A percentile compares a stretch with the other conserved stretches of the same genome.
These are phyloP conservation scores for Graptemys geographica DNA, from an alignment of 2,797 vertebrate species.

Conservation along the genomic window DNA sequence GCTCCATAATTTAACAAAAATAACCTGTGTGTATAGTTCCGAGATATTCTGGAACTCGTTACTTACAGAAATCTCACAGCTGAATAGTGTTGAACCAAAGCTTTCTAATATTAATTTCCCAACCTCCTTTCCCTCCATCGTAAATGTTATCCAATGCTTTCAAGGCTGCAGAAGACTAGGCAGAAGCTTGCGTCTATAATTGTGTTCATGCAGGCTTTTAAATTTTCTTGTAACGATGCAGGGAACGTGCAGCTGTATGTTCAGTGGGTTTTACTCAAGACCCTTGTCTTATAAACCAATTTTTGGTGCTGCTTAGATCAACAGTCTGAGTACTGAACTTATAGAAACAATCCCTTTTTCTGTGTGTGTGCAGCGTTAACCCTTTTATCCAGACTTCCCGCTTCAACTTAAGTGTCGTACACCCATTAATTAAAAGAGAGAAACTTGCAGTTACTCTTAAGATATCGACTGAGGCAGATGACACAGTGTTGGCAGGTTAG, in stretches of 20 bases:
- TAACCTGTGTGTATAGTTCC: conserved; percentile 12
- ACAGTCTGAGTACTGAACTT: conserved; percentile 29
- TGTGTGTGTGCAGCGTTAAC: not conserved
- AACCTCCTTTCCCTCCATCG: conserved; percentile 43
- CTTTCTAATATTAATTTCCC: conserved; percentile 16
- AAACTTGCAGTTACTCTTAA: not conserved
- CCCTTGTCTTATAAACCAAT: conserved; percentile 26
- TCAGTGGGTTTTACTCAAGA: not conserved
- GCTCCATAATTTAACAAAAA: not conserved
- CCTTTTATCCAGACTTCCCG: conserved; percentile 15
- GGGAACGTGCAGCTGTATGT: conserved; percentile 17
- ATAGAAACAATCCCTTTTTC: conserved; percentile 9
- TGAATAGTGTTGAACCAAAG: conserved; percentile 50
- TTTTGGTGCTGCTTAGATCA: conserved; percentile 15
- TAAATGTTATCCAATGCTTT: conserved; percentile 55
- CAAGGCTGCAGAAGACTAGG: conserved; percentile 43
- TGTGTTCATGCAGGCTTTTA: conserved; percentile 47
- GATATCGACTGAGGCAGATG: not conserved
- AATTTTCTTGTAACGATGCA: conserved; percentile 33
- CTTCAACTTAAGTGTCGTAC: not conserved
- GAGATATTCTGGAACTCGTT: conserved; percentile 62
- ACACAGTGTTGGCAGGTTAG: not conserved
- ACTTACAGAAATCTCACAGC: conserved; percentile 50
- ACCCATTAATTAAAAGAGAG: not conserved
- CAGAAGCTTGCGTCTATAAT: conserved; percentile 33